Conservation (phyloP, 1,140 invertebrate species). For the Pinna nobilis region DNA sequence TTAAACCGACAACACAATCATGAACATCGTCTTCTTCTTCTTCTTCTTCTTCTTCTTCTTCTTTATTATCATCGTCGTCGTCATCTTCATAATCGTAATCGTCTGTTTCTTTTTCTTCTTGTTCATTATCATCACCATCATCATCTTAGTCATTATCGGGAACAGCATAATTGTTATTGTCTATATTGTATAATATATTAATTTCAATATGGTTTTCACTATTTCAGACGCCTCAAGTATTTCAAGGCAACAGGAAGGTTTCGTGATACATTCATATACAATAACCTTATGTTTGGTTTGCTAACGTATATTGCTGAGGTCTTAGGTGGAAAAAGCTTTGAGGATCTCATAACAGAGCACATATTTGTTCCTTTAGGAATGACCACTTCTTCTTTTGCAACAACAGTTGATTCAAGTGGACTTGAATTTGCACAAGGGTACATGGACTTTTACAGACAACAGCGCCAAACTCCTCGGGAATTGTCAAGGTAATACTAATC, state of each 20-base stretch:
- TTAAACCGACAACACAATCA: too few species aligned
- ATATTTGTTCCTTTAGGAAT: slow-evolving; percentile 47
- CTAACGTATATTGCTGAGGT: slow-evolving; percentile 43
- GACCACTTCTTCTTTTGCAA: slow-evolving; percentile 45
- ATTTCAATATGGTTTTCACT: background rate
- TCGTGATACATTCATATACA: slow-evolving; percentile 47
- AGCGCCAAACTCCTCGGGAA: slow-evolving; percentile 15
- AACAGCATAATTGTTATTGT: too few species aligned
- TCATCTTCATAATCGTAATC: too few species aligned
- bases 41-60: too few species aligned
- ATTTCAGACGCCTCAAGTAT: slow-evolving; percentile 36
- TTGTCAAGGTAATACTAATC: slow-evolving; percentile 12
- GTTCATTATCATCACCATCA: too few species aligned
- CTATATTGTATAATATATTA: background rate
- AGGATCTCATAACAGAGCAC: slow-evolving; percentile 41
- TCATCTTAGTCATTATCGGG: too few species aligned
- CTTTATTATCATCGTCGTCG: too few species aligned
- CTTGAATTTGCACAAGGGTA: slow-evolving; percentile 42
- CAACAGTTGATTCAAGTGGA: slow-evolving; percentile 25
- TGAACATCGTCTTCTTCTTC: too few species aligned
- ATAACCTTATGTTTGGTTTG: slow-evolving; percentile 48
- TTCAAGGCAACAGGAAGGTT: slow-evolving; percentile 29
- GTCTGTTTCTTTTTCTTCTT: too few species aligned
- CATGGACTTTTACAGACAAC: slow-evolving; percentile 18
- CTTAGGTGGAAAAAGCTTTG: slow-evolving; percentile 47